Evolutionary conservation across 1,140 invertebrate species (phyloP), one percentile per base, ranked within the genome.

Genomic region (Thrips palmi): DNA sequence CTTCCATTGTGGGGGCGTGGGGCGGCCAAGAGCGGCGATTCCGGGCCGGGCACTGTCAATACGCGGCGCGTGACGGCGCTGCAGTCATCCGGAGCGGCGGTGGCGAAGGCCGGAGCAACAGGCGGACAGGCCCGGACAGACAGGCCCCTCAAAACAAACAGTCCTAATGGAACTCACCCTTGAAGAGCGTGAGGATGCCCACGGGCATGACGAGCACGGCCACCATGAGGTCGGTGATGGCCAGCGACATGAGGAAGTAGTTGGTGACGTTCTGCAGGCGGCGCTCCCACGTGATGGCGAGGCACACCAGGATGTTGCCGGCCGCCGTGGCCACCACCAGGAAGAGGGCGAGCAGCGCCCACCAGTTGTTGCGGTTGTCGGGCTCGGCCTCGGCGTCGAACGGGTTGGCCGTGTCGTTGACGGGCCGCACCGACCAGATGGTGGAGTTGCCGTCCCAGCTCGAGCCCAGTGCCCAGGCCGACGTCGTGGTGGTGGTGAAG

Each of bases 211-310:
- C 87, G 37, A 89, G 63, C 6, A 88, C 65, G 3, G 82, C 83
- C 0, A 97, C 89, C 62, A 97, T 75, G 11, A 97, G 67, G 62
- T 97, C 92, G 4, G 91, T 93, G 40, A 94, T 77, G 18, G 92
- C 89, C 48, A 97, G 60, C 10, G 88, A 94, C 69, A 94, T 82
- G 38, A 97, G 69, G 53, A 97, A 93, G 53, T 92, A 91, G 58
- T 97, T 97, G 41, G 92, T 97, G 14, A 94, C 83, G 54, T 92
- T 92, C 53, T 96, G 82, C 39, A 97, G 64, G 11, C 82, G 67
- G 20, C 77, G 66, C 53, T 94, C 87, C 64, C 79, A 74, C 42
- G 77, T 74, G 36, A 97, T 83, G 3, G 89, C 89, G 45, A 93
- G 58, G 52, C 88, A 91, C 6, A 97, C 92, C 14, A 96, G 65